Evolutionary conservation across 1,140 invertebrate species (phyloP).

Genomic region (Drosophila ogumai): DNA sequence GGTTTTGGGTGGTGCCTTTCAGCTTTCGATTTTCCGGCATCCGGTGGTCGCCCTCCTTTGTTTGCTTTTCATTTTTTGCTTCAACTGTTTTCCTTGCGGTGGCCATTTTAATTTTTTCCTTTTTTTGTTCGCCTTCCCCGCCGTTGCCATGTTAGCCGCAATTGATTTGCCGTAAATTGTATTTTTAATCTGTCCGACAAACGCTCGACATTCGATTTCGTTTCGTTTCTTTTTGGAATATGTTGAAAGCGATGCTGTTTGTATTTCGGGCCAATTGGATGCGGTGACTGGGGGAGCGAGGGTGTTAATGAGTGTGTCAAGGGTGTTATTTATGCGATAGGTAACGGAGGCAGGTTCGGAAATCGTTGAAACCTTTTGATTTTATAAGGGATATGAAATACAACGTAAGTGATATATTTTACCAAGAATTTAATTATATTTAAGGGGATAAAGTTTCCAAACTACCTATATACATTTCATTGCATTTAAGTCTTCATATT

Average conservation of each 20-base stretch:
- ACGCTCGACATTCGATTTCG: slow-evolving; percentile 44
- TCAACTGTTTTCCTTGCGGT: slow-evolving; percentile 53
- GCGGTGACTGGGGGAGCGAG: background rate
- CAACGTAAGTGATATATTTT: no score
- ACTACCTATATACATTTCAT: no score
- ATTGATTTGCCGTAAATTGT: slow-evolving; percentile 80
- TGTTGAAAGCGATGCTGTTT: slow-evolving; percentile 47
- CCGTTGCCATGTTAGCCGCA: slow-evolving; percentile 71
- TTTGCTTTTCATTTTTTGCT: slow-evolving; percentile 80
- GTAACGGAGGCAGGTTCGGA: slow-evolving; percentile 1
- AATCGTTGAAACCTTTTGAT: background rate
- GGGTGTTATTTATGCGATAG: slow-evolving; percentile 61
- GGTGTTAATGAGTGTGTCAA: slow-evolving; percentile 65
- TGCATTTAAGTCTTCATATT: no score
- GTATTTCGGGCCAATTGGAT: slow-evolving; percentile 13
- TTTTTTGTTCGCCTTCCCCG: slow-evolving; percentile 25
- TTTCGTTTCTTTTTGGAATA: slow-evolving; percentile 22
- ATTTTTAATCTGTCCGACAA: slow-evolving; percentile 78
- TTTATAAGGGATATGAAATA: background rate
- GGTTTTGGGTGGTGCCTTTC: slow-evolving; percentile 4
- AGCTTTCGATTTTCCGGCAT: slow-evolving; percentile 30
- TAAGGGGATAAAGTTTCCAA: no score
- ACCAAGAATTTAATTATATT: no score
- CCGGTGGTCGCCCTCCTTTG: slow-evolving; percentile 27
- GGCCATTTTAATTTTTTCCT: slow-evolving; percentile 69